Base-by-base conservation (phyloP, 2,113 vertebrate genomes). In the Coptodon rendalli region DNA sequence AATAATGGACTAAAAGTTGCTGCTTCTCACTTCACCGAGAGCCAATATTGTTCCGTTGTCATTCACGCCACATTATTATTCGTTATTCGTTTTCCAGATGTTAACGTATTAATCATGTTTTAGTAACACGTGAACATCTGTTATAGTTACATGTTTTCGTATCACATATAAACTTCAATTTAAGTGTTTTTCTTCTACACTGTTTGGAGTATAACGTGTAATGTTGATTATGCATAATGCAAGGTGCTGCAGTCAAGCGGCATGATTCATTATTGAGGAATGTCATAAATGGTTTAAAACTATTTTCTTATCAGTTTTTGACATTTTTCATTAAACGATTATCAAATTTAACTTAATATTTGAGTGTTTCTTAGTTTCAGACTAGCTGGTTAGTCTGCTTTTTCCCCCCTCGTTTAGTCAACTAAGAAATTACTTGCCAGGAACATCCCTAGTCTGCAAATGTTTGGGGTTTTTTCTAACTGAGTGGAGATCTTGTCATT, bases 321-420 rank as follows among this genome's bases (percentile, higher is more conserved):
- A 59, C 57, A 61, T 61, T 61, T 61, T 61, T 9, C 1, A 17
- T 61, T 31, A 31, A 31, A 31, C 5, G 1, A 17, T 61, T 61
- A 31, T 31, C 5, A 9, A 31, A 31, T 31, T 61, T 17, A 61
- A 61, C 27, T 17, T 61, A 61, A 31, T 61, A 61, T 61, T 61
- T 61, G 57, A 61, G 27, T 61, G 57, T 31, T 61, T 31, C 27
- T 61, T 61, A 61, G 57, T 61, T 31, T 61, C 17, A 31, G 27
- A 61, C 14, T 31, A 61, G 57, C 57, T 61, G 27, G 14, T 31
- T 61, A 61, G 57, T 61, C 57, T 61, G 1, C 1, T 29, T 9
- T 2, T 1, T 0, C 0, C 12, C 56, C 27, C 13, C 7, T 9
- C 3, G 7, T 31, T 61, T 61, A 34, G 29, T 61, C 5, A 3